Base-by-base conservation (phyloP, 2,888 invertebrate genomes). In the Leptopilina drosophilae region DNA sequence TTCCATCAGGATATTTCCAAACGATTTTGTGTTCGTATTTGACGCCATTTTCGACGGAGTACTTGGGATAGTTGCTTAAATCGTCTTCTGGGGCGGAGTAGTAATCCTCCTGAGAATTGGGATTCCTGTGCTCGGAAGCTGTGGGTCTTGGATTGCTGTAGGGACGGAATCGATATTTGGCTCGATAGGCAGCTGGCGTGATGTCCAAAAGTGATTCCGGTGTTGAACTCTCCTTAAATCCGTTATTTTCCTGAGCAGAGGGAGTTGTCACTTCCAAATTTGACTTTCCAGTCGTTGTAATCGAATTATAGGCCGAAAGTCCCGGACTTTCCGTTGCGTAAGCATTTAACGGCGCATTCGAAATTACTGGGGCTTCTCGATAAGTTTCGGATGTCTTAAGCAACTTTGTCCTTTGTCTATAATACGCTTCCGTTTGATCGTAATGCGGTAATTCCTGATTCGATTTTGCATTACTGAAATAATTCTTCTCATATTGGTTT, bases 1-100 rank as follows among this genome's bases (percentile, higher is more conserved):
- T 87, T 0, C 91, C 91, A 81, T 91, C 90, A 0, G 91, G 90
- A 83, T 92, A 92, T 64, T 91, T 92, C 92, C 91, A 91, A n/a
- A 90, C 87, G 5, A 91, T 88, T 75, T 90, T 92, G 69, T 91
- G 90, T 78, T 91, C 91, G 80, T 91, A 91, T 15, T 85, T 87
- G 0, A 91, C 81, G 0, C 91, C 91, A 69, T 91, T 89, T 67
- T 91, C 91, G 4, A 88, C 20, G 0, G 90, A 89, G 79, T 89
- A 91, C 53, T 85, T 87, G 0, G 91, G 89, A 15, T 87, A 83
- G 77, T 85, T 83, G 7, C 78, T 76, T 8, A 80, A 75, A 9
- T 79, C 76, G 62, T 79, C 69, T 53, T 77, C 77, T 0, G 9
- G 64, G 0, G 7, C 14, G 15, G 67, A 26, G 14, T 46, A 78